Conservation (phyloP, 2,797 vertebrate species). For the Acomys russatus region DNA sequence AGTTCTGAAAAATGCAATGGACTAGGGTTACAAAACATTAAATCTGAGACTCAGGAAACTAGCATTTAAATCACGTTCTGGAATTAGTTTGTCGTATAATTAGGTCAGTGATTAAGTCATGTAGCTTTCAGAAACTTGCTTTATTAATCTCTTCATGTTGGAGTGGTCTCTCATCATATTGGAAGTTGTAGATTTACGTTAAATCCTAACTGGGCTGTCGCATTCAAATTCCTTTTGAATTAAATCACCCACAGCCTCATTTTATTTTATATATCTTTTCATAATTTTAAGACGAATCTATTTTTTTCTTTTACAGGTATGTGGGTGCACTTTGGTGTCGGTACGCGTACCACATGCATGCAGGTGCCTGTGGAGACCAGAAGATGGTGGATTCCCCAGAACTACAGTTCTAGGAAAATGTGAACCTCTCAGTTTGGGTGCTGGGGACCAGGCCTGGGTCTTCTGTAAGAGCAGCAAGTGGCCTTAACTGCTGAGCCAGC, state of each 20-base stretch:
- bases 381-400: neutral
- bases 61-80: slow-evolving; percentile 16
- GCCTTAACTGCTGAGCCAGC: neutral
- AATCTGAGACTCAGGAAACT: neutral
- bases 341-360: neutral
- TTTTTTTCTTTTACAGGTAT: neutral
- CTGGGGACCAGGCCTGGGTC: too few species aligned
- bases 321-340: neutral
- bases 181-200: neutral
- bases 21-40: neutral
- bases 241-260: neutral
- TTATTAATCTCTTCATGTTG: neutral
- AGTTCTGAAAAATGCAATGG: neutral
- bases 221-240: slow-evolving; percentile 35
- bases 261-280: neutral
- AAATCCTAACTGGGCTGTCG: slow-evolving; percentile 13
- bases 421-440: too few species aligned
- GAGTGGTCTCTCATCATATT: neutral
- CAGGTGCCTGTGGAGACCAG: neutral
- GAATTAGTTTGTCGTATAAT: neutral
- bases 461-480: neutral
- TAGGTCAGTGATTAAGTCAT: neutral
- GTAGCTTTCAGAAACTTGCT: neutral
- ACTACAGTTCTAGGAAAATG: neutral
- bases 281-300: neutral